Conservation (phyloP, 2,797 vertebrate species). For the Semotilus atromaculatus region DNA sequence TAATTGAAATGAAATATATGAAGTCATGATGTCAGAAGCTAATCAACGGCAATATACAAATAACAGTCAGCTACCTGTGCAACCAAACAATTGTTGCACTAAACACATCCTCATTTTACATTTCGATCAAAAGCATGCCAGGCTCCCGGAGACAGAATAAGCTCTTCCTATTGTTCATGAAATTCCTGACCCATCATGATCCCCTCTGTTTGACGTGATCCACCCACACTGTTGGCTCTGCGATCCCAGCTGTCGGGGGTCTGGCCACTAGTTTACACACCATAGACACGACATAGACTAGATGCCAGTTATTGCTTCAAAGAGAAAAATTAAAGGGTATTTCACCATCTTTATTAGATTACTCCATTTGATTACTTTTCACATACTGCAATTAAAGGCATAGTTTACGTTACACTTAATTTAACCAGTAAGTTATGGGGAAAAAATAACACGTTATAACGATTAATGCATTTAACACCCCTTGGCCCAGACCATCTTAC, state of each 20-base stretch:
- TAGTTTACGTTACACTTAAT: background rate
- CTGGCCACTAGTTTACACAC: constrained; percentile 41
- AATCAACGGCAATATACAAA: constrained; percentile 8
- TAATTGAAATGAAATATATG: too few species aligned
- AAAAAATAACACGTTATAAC: too few species aligned
- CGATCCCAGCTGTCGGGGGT: constrained; percentile 46
- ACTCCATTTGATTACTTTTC: background rate
- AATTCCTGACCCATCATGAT: constrained; percentile 58
- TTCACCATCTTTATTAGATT: constrained; percentile 12
- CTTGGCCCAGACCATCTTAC: too few species aligned
- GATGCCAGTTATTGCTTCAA: constrained; percentile 32
- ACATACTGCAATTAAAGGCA: background rate
- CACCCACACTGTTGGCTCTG: constrained; percentile 17
- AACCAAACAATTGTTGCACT: constrained; percentile 52
- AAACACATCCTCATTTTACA: constrained; percentile 56
- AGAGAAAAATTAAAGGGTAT: constrained; percentile 6
- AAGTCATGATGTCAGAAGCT: background rate
- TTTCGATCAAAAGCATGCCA: constrained; percentile 41
- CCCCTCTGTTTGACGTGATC: constrained; percentile 37
- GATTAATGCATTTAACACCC: too few species aligned
- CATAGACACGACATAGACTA: constrained; percentile 9
- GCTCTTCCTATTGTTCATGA: constrained; percentile 59
- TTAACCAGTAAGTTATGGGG: background rate
- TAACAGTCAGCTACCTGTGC: constrained; percentile 33
- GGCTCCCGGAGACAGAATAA: constrained; percentile 57